Conservation (phyloP, 2,797 vertebrate species). For the Parauchenoglanis punctatus region DNA sequence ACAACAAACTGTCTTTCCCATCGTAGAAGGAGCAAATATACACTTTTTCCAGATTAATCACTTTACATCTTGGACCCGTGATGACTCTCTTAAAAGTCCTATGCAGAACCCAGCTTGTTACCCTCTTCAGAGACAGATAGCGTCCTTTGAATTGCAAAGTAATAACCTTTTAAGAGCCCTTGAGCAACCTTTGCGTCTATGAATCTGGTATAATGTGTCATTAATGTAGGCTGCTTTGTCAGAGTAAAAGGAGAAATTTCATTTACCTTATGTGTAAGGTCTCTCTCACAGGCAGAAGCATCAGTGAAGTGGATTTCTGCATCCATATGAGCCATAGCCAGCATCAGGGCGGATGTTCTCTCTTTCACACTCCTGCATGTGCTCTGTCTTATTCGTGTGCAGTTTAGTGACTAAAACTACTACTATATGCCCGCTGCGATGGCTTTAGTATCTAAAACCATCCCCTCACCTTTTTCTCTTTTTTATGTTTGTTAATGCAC, state of each 20-base stretch:
- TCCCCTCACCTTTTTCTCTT: not conserved
- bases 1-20: too few relatives aligned
- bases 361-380: not conserved
- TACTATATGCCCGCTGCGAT: too few relatives aligned
- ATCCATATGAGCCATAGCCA: slow-evolving; percentile 63
- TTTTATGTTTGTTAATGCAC: not conserved
- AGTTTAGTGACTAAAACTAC: not conserved
- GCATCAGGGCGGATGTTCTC: slow-evolving; percentile 59
- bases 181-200: not conserved
- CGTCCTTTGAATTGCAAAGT: not conserved
- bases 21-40: too few relatives aligned
- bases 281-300: slow-evolving; percentile 64
- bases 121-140: not conserved
- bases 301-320: slow-evolving; percentile 56
- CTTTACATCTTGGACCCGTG: not conserved
- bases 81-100: not conserved
- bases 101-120: not conserved
- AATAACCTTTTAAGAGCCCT: not conserved
- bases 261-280: slow-evolving; percentile 64
- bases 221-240: slow-evolving; percentile 17
- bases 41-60: not conserved
- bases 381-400: not conserved
- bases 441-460: not conserved
- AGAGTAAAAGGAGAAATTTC: too few relatives aligned
- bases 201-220: not conserved